These are phyloP conservation scores for Manacus vitellinus DNA, from an alignment of 2,113 vertebrate species.

Conservation along the genomic window DNA sequence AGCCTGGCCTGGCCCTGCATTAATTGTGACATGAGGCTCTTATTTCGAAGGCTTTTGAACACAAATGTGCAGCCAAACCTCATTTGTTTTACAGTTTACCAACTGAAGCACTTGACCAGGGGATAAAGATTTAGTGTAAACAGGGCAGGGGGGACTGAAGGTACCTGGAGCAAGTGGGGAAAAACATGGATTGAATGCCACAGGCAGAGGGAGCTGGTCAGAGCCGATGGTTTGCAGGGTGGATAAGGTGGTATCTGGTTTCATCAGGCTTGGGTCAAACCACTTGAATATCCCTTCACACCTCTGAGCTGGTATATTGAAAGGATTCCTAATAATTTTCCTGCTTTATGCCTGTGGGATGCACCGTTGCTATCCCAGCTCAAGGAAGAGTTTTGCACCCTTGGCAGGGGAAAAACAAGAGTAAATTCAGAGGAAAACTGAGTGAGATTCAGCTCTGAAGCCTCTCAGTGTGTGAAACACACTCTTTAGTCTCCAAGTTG, in stretches of 20 bases:
- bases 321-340: background rate
- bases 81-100: background rate
- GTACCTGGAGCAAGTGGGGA: background rate
- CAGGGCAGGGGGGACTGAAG: background rate
- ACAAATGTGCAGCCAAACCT: background rate
- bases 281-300: background rate
- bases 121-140: background rate
- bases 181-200: background rate
- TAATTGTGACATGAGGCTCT: background rate
- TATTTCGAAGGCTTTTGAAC: background rate
- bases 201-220: background rate
- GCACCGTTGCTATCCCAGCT: background rate
- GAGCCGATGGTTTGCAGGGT: background rate
- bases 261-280: background rate
- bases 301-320: background rate
- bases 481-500: background rate
- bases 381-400: background rate
- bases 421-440: background rate
- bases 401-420: background rate
- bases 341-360: rapidly evolving
- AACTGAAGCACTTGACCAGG: background rate
- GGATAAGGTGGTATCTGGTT: background rate
- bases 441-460: background rate
- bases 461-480: background rate
- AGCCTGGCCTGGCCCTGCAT: background rate